These are phyloP conservation scores for Microplitis demolitor DNA, from an alignment of 1,140 invertebrate genomes.

Conservation along the genomic window DNA sequence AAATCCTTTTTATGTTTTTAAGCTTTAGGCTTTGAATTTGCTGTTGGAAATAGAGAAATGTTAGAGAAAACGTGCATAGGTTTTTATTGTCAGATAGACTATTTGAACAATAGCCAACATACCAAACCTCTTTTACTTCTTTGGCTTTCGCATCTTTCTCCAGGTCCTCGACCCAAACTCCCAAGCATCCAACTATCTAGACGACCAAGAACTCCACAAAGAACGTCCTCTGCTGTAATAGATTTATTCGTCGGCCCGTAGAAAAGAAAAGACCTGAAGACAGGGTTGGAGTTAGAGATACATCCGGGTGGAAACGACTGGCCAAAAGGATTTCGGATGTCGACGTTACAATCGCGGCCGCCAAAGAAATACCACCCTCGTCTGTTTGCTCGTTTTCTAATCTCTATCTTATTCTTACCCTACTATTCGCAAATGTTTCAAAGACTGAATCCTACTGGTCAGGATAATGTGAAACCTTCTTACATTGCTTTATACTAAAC, in stretches of 20 bases:
- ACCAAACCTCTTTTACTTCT: conserved; percentile 30
- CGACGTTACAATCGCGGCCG: conserved; percentile 18
- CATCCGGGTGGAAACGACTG: conserved; percentile 24
- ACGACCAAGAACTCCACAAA: conserved; percentile 15
- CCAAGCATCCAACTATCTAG: neutral
- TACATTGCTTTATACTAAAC: neutral
- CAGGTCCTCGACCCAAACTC: neutral
- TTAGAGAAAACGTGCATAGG: conserved; percentile 35
- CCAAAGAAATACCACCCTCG: conserved; percentile 22
- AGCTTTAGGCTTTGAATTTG: neutral
- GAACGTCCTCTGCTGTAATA: conserved; percentile 41
- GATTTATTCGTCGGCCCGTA: conserved; percentile 40
- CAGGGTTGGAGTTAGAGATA: conserved; percentile 12
- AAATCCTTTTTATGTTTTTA: conserved; percentile 2
- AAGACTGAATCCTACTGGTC: neutral
- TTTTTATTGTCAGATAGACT: conserved; percentile 55
- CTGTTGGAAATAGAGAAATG: neutral
- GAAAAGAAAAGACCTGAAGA: conserved; percentile 6
- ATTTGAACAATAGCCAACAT: conserved; percentile 59
- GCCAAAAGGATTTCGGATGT: conserved; percentile 30
- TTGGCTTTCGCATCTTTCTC: conserved; percentile 9
- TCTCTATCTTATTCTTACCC: neutral
- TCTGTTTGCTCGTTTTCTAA: conserved; percentile 18
- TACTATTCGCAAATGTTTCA: neutral
- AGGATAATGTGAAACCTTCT: neutral